phyloP scores from a whole-genome alignment of 2,113 vertebrate species.

The Pseudolaguvia tuberculata region DNA sequence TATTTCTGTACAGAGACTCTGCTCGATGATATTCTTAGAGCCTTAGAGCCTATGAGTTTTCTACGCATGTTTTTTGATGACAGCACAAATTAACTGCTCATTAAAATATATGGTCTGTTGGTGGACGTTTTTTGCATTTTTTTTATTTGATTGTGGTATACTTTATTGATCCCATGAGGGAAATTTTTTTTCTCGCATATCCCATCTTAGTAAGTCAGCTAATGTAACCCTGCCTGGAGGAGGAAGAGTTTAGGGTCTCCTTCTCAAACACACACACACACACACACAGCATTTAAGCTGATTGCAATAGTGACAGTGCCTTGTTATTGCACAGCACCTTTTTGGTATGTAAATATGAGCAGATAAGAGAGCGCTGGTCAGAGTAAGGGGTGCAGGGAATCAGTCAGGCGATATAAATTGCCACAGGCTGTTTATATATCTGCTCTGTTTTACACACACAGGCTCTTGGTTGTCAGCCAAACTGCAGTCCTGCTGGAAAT shows the following conservation, averaged over 20 bases:
- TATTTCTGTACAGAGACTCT: not conserved
- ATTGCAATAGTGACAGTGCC: slow-evolving; percentile 40
- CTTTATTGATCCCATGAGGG: too few relatives aligned
- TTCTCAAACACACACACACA: too few relatives aligned
- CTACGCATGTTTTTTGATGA: not conserved
- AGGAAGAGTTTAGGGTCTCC: too few relatives aligned
- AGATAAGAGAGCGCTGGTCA: slow-evolving; percentile 22
- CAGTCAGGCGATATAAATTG: slow-evolving; percentile 48
- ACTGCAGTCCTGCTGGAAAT: slow-evolving; percentile 41
- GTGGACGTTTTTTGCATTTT: too few relatives aligned
- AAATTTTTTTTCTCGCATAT: too few relatives aligned
- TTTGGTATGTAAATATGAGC: slow-evolving; percentile 56
- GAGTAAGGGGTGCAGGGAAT: slow-evolving; percentile 31
- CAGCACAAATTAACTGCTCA: not conserved
- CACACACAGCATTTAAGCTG: not conserved
- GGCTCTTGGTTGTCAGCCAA: slow-evolving; percentile 47
- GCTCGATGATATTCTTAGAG: not conserved
- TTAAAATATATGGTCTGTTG: not conserved
- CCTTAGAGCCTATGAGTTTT: too few relatives aligned
- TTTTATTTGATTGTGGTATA: too few relatives aligned
- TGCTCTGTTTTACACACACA: slow-evolving; percentile 45
- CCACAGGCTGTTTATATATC: slow-evolving; percentile 62
- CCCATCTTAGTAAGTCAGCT: too few relatives aligned
- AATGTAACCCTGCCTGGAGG: too few relatives aligned
- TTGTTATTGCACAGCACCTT: slow-evolving; percentile 44